Evolutionary conservation across 2,113 vertebrate genomes (phyloP).

Genomic region (Mellivora capensis): DNA sequence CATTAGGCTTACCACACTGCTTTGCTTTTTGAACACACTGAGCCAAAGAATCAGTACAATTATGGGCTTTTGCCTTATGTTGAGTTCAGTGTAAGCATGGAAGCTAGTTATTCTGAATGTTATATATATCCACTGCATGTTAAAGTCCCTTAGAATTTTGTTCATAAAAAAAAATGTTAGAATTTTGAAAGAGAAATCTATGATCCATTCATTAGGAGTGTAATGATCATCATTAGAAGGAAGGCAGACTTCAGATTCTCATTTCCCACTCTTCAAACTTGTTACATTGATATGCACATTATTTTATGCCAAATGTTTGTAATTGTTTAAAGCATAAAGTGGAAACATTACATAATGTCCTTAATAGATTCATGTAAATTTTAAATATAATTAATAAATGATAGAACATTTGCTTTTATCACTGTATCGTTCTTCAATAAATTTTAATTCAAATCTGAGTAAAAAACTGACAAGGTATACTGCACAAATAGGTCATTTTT

Average conservation of each 20-base stretch:
- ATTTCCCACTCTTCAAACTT: slow-evolving; percentile 24
- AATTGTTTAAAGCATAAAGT: slow-evolving; percentile 41
- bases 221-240: background rate
- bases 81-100: slow-evolving; percentile 76
- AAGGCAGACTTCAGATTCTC: background rate
- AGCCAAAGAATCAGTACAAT: slow-evolving; percentile 58
- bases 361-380: slow-evolving; percentile 51
- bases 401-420: slow-evolving; percentile 61
- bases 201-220: background rate
- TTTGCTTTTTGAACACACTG: slow-evolving; percentile 60
- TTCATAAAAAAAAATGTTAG: background rate
- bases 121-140: slow-evolving; percentile 72
- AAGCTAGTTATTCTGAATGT: slow-evolving; percentile 56
- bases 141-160: slow-evolving; percentile 47
- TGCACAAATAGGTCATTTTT: background rate
- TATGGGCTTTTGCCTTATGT: slow-evolving; percentile 58
- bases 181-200: slow-evolving; percentile 19
- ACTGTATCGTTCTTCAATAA: slow-evolving; percentile 26
- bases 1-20: background rate
- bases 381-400: slow-evolving; percentile 60
- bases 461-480: background rate
- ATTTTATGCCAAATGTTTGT: slow-evolving; percentile 62
- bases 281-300: slow-evolving; percentile 26
- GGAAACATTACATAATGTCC: background rate
- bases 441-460: background rate